Percentiles rank a stretch among this genome's conserved stretches.
These are phyloP conservation scores for Caenorhabditis tropicalis DNA, from an alignment of 1,140 invertebrate species.

Conservation along the genomic window DNA sequence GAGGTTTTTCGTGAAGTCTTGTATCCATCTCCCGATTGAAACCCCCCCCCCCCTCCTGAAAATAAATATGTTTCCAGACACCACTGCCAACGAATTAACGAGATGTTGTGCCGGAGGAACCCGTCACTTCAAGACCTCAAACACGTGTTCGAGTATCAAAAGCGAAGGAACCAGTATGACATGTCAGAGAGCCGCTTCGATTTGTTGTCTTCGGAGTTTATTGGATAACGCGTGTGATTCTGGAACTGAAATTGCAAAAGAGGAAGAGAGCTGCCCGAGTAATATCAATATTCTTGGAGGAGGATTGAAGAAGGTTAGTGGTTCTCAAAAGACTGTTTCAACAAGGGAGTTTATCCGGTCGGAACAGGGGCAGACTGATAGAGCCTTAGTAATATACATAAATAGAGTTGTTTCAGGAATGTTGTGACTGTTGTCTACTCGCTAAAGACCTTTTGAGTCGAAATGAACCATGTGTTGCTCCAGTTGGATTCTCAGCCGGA, in stretches of 20 bases:
- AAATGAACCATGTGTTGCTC: constrained; percentile 64
- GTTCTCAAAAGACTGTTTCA: not conserved
- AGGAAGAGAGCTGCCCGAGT: constrained; percentile 59
- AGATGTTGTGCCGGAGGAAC: constrained; percentile 67
- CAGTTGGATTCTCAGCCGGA: constrained; percentile 65
- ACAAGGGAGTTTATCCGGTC: too few relatives aligned
- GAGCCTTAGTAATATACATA: not conserved
- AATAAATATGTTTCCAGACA: not conserved
- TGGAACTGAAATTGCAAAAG: constrained; percentile 55
- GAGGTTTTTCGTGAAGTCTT: too few relatives aligned
- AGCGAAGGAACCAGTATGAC: constrained; percentile 62
- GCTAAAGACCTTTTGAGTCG: constrained; percentile 64
- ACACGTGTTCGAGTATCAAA: constrained; percentile 60
- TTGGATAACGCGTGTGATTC: constrained; percentile 64
- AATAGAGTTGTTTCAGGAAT: constrained; percentile 60
- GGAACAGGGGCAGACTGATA: too few relatives aligned
- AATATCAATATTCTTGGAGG: constrained; percentile 63
- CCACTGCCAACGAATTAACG: constrained; percentile 57
- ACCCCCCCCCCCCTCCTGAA: not conserved
- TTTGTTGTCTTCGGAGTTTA: constrained; percentile 67
- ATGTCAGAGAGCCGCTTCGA: constrained; percentile 66
- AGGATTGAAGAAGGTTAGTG: constrained; percentile 59
- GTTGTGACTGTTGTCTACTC: constrained; percentile 70
- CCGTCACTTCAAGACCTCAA: constrained; percentile 62
- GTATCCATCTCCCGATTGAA: not conserved